A percentile compares a stretch with the other conserved stretches of the same genome.
These are phyloP conservation scores for Horisme vitalbata DNA, from an alignment of 2,888 invertebrate genomes.

Conservation along the genomic window DNA sequence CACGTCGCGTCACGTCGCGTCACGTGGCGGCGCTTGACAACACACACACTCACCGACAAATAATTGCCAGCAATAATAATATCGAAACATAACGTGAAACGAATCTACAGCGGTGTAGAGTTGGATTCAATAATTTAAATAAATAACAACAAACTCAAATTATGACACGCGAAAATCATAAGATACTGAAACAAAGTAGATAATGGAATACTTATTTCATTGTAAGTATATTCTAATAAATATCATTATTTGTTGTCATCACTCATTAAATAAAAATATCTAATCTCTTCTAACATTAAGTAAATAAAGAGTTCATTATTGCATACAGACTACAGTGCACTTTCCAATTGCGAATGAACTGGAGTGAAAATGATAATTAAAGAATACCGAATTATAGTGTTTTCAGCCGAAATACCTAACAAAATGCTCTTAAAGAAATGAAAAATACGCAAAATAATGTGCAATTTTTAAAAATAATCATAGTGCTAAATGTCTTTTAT, in stretches of 20 bases:
- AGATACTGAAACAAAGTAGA: conserved; percentile 71
- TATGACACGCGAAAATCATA: conserved; percentile 73
- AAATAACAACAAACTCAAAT: conserved; percentile 77
- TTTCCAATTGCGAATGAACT: conserved; percentile 34
- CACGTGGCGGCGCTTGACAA: conserved; percentile 20
- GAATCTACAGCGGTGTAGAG: conserved; percentile 47
- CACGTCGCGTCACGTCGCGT: conserved; percentile 11
- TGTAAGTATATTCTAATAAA: conserved; percentile 76
- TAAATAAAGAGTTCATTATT: conserved; percentile 74
- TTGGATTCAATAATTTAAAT: conserved; percentile 70
- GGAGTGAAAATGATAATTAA: conserved; percentile 21
- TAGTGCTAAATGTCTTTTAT: conserved; percentile 49
- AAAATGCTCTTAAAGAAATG: conserved; percentile 12
- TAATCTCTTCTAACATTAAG: conserved; percentile 78
- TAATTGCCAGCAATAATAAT: conserved; percentile 41
- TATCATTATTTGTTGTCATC: conserved; percentile 77
- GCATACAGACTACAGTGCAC: conserved; percentile 59
- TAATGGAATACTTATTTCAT: conserved; percentile 72
- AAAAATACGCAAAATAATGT: conserved; percentile 34
- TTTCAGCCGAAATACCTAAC: conserved; percentile 13
- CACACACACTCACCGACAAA: conserved; percentile 26
- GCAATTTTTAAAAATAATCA: conserved; percentile 38
- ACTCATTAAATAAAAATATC: conserved; percentile 80
- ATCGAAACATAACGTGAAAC: conserved; percentile 39
- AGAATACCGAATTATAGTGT: conserved; percentile 21